These are phyloP conservation scores for Subacronicta megacephala DNA, from an alignment of 2,888 invertebrate genomes.

Conservation along the genomic window DNA sequence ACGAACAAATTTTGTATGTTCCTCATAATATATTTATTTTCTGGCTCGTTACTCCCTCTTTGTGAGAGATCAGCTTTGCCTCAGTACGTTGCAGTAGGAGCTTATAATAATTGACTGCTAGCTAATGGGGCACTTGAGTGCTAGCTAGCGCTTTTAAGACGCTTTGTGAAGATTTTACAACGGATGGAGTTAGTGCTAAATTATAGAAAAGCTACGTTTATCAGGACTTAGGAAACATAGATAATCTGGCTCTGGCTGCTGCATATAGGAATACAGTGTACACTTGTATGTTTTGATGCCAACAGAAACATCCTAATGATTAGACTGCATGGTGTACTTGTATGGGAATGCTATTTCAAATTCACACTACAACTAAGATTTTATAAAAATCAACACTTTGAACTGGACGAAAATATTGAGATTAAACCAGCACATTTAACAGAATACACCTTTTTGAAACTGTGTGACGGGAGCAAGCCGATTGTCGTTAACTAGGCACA, in stretches of 20 bases:
- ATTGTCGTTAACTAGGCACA: no score
- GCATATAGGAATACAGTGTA: no score
- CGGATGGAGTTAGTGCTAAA: background rate
- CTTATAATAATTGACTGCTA: slow-evolving; percentile 23
- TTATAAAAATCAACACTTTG: no score
- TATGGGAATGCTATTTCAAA: no score
- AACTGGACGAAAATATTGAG: no score
- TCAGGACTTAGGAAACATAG: background rate
- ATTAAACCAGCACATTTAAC: no score
- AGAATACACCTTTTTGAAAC: no score
- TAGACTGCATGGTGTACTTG: no score
- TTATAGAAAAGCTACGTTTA: background rate
- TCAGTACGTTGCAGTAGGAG: slow-evolving; percentile 6
- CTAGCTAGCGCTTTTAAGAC: slow-evolving; percentile 14
- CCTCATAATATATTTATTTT: slow-evolving; percentile 26
- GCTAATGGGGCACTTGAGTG: slow-evolving; percentile 19
- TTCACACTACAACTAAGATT: no score
- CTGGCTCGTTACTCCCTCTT: slow-evolving; percentile 21
- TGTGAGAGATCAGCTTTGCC: slow-evolving; percentile 1
- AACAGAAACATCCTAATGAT: no score
- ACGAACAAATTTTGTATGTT: slow-evolving; percentile 21
- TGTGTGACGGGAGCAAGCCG: no score
- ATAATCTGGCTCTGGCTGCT: background rate
- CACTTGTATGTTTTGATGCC: no score
- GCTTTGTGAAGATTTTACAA: slow-evolving; percentile 1